Evolutionary conservation across 2,888 invertebrate species (phyloP).

Genomic region (Drosophila emarginata): DNA sequence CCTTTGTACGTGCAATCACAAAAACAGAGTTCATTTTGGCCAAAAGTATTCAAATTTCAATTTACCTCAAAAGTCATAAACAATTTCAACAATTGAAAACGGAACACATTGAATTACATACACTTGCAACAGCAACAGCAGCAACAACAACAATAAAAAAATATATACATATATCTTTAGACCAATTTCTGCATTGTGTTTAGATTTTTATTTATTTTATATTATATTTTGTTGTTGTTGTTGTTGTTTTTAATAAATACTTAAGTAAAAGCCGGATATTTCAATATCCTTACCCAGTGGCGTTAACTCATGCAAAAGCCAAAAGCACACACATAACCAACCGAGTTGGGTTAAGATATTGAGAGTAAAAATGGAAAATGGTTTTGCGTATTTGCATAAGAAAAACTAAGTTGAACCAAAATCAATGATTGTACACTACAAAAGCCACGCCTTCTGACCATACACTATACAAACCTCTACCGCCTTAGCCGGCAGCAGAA

Average conservation of each 20-base stretch:
- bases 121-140: slow-evolving; percentile 21
- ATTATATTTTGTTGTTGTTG: too few species aligned
- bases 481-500: slow-evolving; percentile 33
- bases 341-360: slow-evolving; percentile 11
- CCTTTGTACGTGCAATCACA: not conserved
- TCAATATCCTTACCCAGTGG: slow-evolving; percentile 51
- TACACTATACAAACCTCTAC: slow-evolving; percentile 3
- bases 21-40: not conserved
- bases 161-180: too few species aligned
- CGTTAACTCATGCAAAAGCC: slow-evolving; percentile 47
- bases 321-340: slow-evolving; percentile 17
- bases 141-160: not conserved
- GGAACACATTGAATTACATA: slow-evolving; percentile 18
- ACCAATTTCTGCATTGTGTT: slow-evolving; percentile 17
- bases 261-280: slow-evolving; percentile 56
- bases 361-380: slow-evolving; percentile 63
- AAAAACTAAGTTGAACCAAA: slow-evolving; percentile 73
- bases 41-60: slow-evolving; percentile 8
- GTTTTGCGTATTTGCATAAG: slow-evolving; percentile 71
- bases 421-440: slow-evolving; percentile 71
- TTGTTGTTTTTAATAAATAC: slow-evolving; percentile 62
- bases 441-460: slow-evolving; percentile 53
- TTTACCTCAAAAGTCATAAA: slow-evolving; percentile 19
- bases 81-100: slow-evolving; percentile 42
- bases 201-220: not conserved